Conservation (phyloP, 2,113 vertebrate genomes). For the Platysteira castanea region DNA sequence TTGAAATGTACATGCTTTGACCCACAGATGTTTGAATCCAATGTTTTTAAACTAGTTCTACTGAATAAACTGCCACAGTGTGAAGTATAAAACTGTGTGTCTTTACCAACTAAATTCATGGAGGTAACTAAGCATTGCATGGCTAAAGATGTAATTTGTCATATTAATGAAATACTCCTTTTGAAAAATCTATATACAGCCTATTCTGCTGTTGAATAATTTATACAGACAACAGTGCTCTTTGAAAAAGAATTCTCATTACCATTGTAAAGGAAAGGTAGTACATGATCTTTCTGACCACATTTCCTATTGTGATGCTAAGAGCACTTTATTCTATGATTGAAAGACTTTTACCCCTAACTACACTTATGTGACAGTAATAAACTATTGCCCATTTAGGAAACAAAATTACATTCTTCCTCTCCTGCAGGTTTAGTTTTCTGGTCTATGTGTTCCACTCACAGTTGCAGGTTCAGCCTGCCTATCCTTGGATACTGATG, state of each 20-base stretch:
- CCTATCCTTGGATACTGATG: neutral
- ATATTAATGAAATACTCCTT: slow-evolving; percentile 42
- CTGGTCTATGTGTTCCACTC: neutral
- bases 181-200: slow-evolving; percentile 10
- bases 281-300: neutral
- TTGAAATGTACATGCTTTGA: neutral
- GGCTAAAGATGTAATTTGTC: slow-evolving; percentile 23
- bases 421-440: neutral
- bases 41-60: neutral
- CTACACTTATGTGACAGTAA: neutral
- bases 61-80: neutral
- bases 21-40: neutral
- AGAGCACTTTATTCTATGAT: neutral
- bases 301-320: neutral
- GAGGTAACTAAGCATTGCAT: neutral
- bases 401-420: neutral
- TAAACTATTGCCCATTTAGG: neutral
- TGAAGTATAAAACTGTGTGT: neutral
- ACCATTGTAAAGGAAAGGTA: neutral
- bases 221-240: neutral
- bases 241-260: neutral
- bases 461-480: neutral
- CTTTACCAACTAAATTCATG: neutral
- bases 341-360: neutral
- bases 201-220: slow-evolving; percentile 7